A percentile compares a stretch with the other conserved stretches of the same genome.
phyloP scores from a whole-genome alignment of 2,113 vertebrate genomes.

The Typhlomys cinereus region DNA sequence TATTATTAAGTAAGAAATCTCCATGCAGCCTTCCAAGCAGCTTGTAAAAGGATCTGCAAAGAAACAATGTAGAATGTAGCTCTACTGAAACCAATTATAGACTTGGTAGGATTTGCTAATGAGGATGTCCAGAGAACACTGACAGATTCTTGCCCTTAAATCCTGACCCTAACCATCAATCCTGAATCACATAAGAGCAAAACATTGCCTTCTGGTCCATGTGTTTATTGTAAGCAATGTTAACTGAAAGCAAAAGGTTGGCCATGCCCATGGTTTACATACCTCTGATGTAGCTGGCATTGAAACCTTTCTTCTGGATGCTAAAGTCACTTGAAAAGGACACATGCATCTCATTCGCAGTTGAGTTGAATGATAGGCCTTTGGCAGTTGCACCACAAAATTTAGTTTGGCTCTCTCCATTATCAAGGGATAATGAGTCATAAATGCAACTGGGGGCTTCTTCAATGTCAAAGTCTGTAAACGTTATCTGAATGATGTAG shows the following conservation, averaged over 20 bases:
- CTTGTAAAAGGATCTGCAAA: slow-evolving; percentile 14
- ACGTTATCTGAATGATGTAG: slow-evolving; percentile 95
- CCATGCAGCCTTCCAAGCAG: slow-evolving; percentile 8
- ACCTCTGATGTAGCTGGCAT: slow-evolving; percentile 91
- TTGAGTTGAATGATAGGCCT: slow-evolving; percentile 95
- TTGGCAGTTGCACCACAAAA: slow-evolving; percentile 96
- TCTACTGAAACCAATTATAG: slow-evolving; percentile 43
- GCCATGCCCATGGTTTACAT: slow-evolving; percentile 78
- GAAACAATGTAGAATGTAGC: slow-evolving; percentile 42
- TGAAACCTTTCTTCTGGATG: slow-evolving; percentile 97
- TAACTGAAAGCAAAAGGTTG: slow-evolving; percentile 65
- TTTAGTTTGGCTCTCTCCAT: slow-evolving; percentile 87
- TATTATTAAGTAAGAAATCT: slow-evolving; percentile 40
- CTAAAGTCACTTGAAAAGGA: slow-evolving; percentile 96
- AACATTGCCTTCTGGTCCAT: slow-evolving; percentile 2
- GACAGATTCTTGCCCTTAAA: slow-evolving; percentile 54
- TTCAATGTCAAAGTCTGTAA: slow-evolving; percentile 97
- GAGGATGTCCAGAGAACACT: slow-evolving; percentile 44
- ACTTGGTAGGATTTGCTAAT: slow-evolving; percentile 36
- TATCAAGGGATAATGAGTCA: slow-evolving; percentile 91
- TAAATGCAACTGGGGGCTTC: slow-evolving; percentile 95
- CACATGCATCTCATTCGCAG: slow-evolving; percentile 93
- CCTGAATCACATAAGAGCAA: slow-evolving; percentile 59
- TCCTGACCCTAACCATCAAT: slow-evolving; percentile 48
- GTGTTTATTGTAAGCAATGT: slow-evolving; percentile 48